These are phyloP conservation scores for Actenoides hombroni DNA, from an alignment of 2,113 vertebrate species.

Conservation along the genomic window DNA sequence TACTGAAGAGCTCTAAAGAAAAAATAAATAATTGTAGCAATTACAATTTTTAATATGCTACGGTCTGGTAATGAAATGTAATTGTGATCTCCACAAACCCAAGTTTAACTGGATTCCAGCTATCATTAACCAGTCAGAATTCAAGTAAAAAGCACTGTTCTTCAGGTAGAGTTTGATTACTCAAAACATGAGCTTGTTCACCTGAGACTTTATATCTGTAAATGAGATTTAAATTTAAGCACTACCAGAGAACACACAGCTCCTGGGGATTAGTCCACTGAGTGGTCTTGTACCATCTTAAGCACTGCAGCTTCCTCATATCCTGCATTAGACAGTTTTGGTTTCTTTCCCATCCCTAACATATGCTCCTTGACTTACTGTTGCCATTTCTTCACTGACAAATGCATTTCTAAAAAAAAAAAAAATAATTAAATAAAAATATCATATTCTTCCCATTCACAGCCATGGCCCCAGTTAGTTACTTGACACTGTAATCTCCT, in stretches of 20 bases:
- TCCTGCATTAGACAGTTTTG: not conserved
- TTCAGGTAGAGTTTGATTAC: not conserved
- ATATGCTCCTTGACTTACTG: constrained; percentile 22
- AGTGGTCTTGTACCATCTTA: not conserved
- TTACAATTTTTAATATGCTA: not conserved
- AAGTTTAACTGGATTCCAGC: not conserved
- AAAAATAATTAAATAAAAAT: not conserved
- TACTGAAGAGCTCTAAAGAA: not conserved
- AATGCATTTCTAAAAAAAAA: not conserved
- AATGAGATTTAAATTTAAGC: not conserved
- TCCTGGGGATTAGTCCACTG: not conserved
- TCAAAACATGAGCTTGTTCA: not conserved
- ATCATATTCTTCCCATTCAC: not conserved
- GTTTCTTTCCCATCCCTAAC: constrained; percentile 23
- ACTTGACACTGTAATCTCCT: rapidly evolving
- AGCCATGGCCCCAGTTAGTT: not conserved
- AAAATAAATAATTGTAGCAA: not conserved
- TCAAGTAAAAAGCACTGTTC: not conserved
- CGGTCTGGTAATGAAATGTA: not conserved
- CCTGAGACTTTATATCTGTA: not conserved
- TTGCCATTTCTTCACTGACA: constrained; percentile 2
- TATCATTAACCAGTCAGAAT: not conserved
- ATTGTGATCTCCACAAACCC: not conserved
- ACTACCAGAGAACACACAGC: not conserved
- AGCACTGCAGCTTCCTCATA: not conserved